A percentile compares a stretch with the other conserved stretches of the same genome.
phyloP scores from a whole-genome alignment of 2,113 vertebrate genomes.

The Clarias magur region DNA sequence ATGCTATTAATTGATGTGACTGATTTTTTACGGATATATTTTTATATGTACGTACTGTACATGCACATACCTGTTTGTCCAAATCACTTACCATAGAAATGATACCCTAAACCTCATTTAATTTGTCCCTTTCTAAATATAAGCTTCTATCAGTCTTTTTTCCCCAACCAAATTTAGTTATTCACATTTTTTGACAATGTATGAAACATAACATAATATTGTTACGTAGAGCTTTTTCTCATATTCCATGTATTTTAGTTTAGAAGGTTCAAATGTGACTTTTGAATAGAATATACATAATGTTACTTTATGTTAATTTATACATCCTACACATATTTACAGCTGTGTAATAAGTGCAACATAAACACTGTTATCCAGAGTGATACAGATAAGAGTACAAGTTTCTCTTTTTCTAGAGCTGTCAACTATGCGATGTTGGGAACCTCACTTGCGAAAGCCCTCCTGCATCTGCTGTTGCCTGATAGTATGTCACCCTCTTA shows the following conservation, averaged over 20 bases:
- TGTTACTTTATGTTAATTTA: background rate
- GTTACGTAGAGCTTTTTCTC: background rate
- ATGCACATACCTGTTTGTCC: background rate
- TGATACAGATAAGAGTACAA: background rate
- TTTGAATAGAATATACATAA: background rate
- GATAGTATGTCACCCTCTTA: slow-evolving; percentile 65
- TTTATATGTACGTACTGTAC: background rate
- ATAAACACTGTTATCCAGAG: background rate
- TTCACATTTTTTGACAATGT: too few relatives aligned
- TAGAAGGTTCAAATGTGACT: background rate
- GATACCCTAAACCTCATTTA: background rate
- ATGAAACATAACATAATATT: background rate
- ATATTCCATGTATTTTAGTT: background rate
- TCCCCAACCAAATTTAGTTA: too few relatives aligned
- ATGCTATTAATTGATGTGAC: background rate
- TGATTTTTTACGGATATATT: background rate
- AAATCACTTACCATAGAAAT: background rate
- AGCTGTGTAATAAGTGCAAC: background rate
- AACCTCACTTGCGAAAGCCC: slow-evolving; percentile 72
- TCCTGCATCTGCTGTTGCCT: slow-evolving; percentile 71
- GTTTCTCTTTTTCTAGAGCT: slow-evolving; percentile 60
- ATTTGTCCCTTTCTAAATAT: background rate
- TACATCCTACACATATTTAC: background rate
- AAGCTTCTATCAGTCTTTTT: too few relatives aligned
- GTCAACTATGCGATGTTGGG: slow-evolving; percentile 72